These are phyloP conservation scores for Cyclina sinensis DNA, from an alignment of 1,140 invertebrate species.

Conservation along the genomic window DNA sequence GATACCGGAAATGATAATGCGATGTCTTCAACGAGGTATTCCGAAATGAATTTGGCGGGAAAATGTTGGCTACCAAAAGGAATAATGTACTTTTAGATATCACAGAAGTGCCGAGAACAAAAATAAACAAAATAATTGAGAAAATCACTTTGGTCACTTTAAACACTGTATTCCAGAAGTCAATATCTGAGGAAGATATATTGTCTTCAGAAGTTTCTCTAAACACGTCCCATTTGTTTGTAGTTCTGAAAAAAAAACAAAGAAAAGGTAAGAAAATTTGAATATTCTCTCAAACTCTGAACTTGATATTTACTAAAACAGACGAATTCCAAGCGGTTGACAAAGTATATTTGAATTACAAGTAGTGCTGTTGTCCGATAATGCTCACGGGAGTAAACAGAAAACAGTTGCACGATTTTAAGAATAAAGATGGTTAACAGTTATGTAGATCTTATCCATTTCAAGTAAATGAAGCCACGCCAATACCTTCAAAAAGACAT, in stretches of 20 bases:
- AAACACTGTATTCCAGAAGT: conserved; percentile 52
- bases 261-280: too few relatives aligned
- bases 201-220: conserved; percentile 59
- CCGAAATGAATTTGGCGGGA: conserved; percentile 43
- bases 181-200: neutral
- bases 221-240: conserved; percentile 63
- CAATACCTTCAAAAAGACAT: too few relatives aligned
- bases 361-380: too few relatives aligned
- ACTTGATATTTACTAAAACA: too few relatives aligned
- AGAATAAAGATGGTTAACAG: too few relatives aligned
- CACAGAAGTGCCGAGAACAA: conserved; percentile 47
- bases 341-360: too few relatives aligned
- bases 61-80: conserved; percentile 52
- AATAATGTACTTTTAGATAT: conserved; percentile 61
- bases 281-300: too few relatives aligned
- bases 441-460: too few relatives aligned
- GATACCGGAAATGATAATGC: conserved; percentile 34
- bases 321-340: too few relatives aligned
- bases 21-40: conserved; percentile 55
- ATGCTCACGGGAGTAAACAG: too few relatives aligned
- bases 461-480: too few relatives aligned
- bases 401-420: too few relatives aligned
- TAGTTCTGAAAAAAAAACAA: conserved; percentile 33
- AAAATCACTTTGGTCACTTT: conserved; percentile 54
- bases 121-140: conserved; percentile 41